A percentile compares a stretch with the other conserved stretches of the same genome.
Evolutionary conservation across 2,113 vertebrate species (phyloP).

Genomic region (Crotalus horridus): DNA sequence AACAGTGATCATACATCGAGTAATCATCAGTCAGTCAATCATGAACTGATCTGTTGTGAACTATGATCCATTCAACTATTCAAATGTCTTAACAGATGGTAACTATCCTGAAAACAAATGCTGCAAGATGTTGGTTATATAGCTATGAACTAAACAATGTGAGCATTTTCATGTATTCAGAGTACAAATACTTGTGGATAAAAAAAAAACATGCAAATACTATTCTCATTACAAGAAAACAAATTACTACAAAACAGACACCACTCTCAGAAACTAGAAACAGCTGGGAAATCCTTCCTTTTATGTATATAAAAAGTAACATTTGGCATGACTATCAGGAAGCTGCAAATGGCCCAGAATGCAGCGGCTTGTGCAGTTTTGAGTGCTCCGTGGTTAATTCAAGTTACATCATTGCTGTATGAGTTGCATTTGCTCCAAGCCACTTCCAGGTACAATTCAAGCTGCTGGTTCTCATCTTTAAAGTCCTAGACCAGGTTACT

Average conservation of each 20-base stretch:
- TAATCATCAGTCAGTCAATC: neutral
- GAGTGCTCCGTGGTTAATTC: no score
- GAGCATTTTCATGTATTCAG: neutral
- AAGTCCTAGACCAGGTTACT: no score
- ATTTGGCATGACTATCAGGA: neutral
- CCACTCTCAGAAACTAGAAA: neutral
- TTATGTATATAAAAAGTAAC: neutral
- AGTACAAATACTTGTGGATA: neutral
- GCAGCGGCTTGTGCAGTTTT: no score
- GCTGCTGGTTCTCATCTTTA: no score
- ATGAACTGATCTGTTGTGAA: neutral
- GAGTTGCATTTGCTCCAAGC: no score
- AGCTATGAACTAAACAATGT: neutral
- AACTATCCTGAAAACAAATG: neutral
- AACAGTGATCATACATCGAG: neutral
- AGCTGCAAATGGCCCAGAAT: no score
- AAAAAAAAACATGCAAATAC: neutral
- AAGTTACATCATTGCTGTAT: no score
- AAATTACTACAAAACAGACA: neutral
- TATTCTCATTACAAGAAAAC: neutral
- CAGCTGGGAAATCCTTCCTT: neutral
- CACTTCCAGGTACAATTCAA: no score
- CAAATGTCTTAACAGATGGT: neutral
- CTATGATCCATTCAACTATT: neutral
- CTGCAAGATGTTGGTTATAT: neutral